Base-by-base conservation (phyloP, 2,797 vertebrate species). In the Hippopotamyrus pictus region DNA sequence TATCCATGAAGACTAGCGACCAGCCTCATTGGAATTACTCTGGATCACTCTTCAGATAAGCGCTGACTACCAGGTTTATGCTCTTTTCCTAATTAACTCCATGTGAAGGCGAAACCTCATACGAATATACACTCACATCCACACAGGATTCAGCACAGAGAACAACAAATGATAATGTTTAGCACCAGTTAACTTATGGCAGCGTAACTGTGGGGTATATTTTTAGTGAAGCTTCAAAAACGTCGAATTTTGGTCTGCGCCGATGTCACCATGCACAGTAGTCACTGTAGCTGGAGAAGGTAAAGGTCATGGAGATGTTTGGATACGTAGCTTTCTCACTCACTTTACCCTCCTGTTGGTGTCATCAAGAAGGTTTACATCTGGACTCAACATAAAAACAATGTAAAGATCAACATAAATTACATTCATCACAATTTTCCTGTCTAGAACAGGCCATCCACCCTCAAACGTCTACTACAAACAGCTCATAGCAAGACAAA, bases 321-420 rank as follows among this genome's bases (percentile, higher is more conserved):
- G 57, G 54, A 88, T 90, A 65, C 14, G 25, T 88, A 7, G 29
- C 44, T 57, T 76, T 90, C 65, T 50, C 79, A 86, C 33, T 48
- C 59, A 84, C 6, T 65, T 53, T 62, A 50, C 65, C 14, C 59
- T 54, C 14, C 82, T 54, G 57, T n/a, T 73, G 33, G 59, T 88
- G 50, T 51, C 51, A 4, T 50, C 86, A 88, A 73, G 57, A 50
- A 88, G 41, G n/a, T 86, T 53, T 44, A n/a, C 37, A 54, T 25
- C 69, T 82, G 85, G 33, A 7, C 89, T 76, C 12, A 25, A 73
- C 48, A 46, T 50, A 79, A 41, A 44, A 41, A 89, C n/a, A n/a
- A 62, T 22, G 22, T 50, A 46, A 11, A 79, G 86, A 87, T 76
- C 53, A 90, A 82, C 59, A 41, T 25, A 86, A n/a, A 88, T 87